Percentiles rank a stretch among this genome's conserved stretches.
phyloP scores from a whole-genome alignment of 37 sponge, comb jelly and placozoan species.

The Mnemiopsis leidyi region DNA sequence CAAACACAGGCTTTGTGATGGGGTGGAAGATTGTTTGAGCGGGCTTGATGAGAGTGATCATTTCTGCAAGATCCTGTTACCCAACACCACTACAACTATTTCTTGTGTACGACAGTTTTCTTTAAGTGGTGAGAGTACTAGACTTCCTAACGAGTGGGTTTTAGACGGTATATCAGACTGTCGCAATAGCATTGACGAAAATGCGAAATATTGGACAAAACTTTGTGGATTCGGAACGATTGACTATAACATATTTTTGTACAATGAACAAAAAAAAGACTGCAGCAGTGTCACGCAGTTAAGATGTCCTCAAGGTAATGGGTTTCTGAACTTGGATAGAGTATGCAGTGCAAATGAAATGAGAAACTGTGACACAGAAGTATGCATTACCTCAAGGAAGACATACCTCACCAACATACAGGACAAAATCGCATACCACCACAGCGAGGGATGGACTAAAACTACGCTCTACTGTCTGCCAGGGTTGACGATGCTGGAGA shows the following conservation, averaged over 20 bases:
- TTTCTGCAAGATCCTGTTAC: not conserved
- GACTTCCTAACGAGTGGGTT: not conserved
- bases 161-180: constrained; percentile 26
- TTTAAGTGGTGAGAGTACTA: not conserved
- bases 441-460: not conserved
- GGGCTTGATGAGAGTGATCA: not conserved
- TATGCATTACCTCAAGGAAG: not conserved
- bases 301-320: not conserved
- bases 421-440: not conserved
- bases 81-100: not conserved
- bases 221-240: not conserved
- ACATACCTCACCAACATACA: not conserved
- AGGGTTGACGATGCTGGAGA: not conserved
- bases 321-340: not conserved
- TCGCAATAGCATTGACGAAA: not conserved
- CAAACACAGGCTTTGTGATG: constrained; percentile 47
- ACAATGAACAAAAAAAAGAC: not conserved
- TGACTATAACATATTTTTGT: not conserved
- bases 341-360: not conserved
- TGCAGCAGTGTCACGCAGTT: not conserved
- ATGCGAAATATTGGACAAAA: not conserved
- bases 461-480: not conserved
- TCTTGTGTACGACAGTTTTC: not conserved
- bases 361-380: not conserved
- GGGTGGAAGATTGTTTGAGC: not conserved